Evolutionary conservation across 2,888 invertebrate species (phyloP), one percentile per base, ranked within the genome.

Genomic region (Limnephilus auricula): DNA sequence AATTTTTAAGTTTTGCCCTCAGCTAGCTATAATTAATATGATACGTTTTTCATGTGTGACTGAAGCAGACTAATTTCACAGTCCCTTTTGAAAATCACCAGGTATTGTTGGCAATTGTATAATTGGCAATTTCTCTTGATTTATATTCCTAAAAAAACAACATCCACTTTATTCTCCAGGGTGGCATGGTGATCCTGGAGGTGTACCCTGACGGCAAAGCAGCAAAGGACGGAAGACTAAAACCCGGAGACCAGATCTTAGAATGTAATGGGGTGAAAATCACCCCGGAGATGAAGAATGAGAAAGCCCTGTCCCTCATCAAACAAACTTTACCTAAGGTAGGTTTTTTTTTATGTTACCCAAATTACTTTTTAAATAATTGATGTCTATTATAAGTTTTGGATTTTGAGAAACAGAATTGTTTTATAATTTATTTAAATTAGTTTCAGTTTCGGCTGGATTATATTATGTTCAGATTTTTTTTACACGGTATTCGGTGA

Each of bases 211-310:
- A 98, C 93, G 99, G 99, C 0, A 98, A 98, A 2, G 98, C 99
- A 18, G 98, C 98, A 0, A 98, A 98, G 94, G 99, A 99, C 94
- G 98, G 98, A 0, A 96, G 99, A 86, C 95, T 99, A 82, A 97
- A 97, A 95, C 97, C 98, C 0, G 99, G 99, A 31, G 99, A 99
- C 95, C 99, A 99, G 95, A 98, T 99, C 94, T 95, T 99, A 84
- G 99, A 99, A 94, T 98, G 99, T 91, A 98, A 98, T 94, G 97
- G 97, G 78, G 96, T 97, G 80, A 97, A 97, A 91, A 97, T 99
- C 94, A 97, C 98, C 93, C 97, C 98, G 93, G 97, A 98, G 93
- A 98, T 98, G 95, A 97, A 98, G 88, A 97, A 98, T 94, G 97
- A 98, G 93, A 97, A 98, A 94, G 98, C 99, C 83, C 97, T 98